phyloP scores from a whole-genome alignment of 1,140 invertebrate species.

The Zaprionus tsacasi region DNA sequence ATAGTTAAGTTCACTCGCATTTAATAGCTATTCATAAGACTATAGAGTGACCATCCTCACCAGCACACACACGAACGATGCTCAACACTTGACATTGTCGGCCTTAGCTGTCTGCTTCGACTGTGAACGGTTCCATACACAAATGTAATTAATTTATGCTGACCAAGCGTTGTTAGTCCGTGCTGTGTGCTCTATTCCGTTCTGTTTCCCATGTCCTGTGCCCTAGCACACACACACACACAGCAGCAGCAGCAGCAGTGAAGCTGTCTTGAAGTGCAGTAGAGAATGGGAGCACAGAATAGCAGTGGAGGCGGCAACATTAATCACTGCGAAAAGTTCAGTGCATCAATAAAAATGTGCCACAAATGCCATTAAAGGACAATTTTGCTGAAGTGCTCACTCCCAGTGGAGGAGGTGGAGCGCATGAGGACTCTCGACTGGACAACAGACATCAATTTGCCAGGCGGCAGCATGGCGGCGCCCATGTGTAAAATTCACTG shows the following conservation, averaged over 20 bases:
- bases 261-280: conserved; percentile 25
- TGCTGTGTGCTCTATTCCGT: conserved; percentile 8
- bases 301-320: conserved; percentile 26
- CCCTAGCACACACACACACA: not conserved
- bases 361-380: conserved; percentile 39
- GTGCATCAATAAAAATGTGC: conserved; percentile 64
- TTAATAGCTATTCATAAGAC: conserved; percentile 20
- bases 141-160: conserved; percentile 75
- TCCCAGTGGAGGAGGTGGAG: not conserved
- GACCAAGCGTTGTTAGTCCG: conserved; percentile 46
- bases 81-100: conserved; percentile 32
- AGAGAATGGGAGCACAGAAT: conserved; percentile 1
- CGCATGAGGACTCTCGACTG: conserved; percentile 2
- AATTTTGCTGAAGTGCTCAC: conserved; percentile 22
- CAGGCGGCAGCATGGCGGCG: conserved; percentile 25
- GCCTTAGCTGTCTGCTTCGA: conserved; percentile 11
- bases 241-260: no score
- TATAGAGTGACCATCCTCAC: not conserved
- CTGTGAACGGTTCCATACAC: conserved; percentile 26
- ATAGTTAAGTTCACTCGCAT: not conserved
- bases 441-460: conserved; percentile 30
- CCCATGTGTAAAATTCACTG: conserved; percentile 32
- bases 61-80: not conserved
- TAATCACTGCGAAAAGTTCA: conserved; percentile 49
- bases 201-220: conserved; percentile 10